Conservation (phyloP, 2,113 vertebrate genomes). For the Progne subis region DNA sequence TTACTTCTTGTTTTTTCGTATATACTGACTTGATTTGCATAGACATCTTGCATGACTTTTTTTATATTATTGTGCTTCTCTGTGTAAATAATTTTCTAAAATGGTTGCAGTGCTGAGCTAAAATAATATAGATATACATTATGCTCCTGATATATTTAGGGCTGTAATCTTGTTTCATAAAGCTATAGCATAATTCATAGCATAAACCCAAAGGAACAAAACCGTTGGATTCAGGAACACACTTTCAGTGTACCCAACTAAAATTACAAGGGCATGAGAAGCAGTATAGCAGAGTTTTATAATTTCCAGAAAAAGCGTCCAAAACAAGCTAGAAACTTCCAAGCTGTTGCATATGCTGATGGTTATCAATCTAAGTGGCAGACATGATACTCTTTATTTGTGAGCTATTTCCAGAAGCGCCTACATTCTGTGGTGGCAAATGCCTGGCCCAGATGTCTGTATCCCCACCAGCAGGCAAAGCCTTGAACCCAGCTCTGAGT, state of each 20-base stretch:
- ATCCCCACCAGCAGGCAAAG: neutral
- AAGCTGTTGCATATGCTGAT: neutral
- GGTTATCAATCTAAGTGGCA: neutral
- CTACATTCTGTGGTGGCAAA: neutral
- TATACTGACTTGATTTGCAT: neutral
- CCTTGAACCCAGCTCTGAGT: neutral
- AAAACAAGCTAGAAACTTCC: neutral
- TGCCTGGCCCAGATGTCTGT: neutral
- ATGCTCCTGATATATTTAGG: conserved; percentile 34
- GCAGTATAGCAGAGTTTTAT: neutral
- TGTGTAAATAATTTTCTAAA: conserved; percentile 36
- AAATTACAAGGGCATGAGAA: neutral
- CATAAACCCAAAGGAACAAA: neutral
- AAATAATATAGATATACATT: conserved; percentile 8
- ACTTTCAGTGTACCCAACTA: neutral
- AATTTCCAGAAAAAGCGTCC: neutral
- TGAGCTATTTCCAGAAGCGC: neutral
- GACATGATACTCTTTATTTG: neutral
- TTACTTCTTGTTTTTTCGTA: neutral
- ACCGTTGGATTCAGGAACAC: neutral
- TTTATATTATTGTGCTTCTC: neutral
- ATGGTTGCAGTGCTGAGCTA: neutral
- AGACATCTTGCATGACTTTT: neutral
- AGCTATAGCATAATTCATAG: neutral
- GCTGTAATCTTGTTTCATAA: conserved; percentile 2